Base-by-base conservation (phyloP, 1,140 invertebrate genomes). In the Drosophila lacteicornis region DNA sequence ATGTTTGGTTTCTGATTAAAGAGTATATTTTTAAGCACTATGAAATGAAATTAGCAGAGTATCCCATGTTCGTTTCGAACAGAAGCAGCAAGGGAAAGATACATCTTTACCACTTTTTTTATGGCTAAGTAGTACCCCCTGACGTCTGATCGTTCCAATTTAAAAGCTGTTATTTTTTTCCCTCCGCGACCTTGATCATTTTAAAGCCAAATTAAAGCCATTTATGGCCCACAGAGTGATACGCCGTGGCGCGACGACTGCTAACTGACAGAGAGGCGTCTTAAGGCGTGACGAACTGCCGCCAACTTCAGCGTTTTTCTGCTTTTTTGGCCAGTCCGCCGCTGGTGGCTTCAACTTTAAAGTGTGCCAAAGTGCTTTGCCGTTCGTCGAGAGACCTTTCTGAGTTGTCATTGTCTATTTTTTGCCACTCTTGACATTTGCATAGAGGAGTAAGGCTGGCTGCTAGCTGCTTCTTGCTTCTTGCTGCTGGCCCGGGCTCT, bases 241-340 rank as follows among this genome's bases (percentile, higher is more conserved):
- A 88, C 66, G 53, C 69, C 75, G 75, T 70, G 75, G 71, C 71
- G 42, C 74, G 50, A 42, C 73, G 80, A 56, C 81, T 69, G 67
- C 77, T 65, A 84, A 85, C 84, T 81, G 82, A 81, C 82, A 66
- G 76, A 68, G 84, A 77, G 73, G 77, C 84, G 83, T 84, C 84
- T 88, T 65, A 79, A 87, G 83, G 83, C 83, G 83, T 87, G 80
- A 87, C 83, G 80, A 84, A 87, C 84, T 83, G 84, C 84, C 86
- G 62, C 80, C 80, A 84, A 88, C 75, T 57, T 75, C 51, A 77
- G 47, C 38, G 49, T 45, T 66, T 57, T 49, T 62, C 42, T 53
- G 30, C 40, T 40, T 56, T 42, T 49, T 38, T 61, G 42, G 53
- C 53, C 53, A 56, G 53, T 38, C 25, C 15, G 33, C 47, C 27